Evolutionary conservation across 2,888 invertebrate genomes (phyloP), one percentile per base, ranked within the genome.

Genomic region (Sarcophaga rosellei): DNA sequence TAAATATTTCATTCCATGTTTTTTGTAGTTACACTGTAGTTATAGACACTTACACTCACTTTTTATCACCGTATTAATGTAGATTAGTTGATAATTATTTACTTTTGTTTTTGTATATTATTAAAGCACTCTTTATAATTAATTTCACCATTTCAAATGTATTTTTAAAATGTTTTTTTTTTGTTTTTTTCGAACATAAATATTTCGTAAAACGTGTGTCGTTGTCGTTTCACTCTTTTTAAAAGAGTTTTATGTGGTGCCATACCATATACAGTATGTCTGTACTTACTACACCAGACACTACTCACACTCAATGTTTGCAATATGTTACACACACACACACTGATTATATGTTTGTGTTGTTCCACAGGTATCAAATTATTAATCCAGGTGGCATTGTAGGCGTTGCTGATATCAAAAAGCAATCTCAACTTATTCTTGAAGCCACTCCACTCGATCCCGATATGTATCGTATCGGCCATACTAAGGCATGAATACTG

Each of bases 391-490:
- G 96, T 94, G 97, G 95, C 89, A 96, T 96, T 91, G 95, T 95
- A 92, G 96, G 96, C 93, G 94, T 95, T 92, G 91, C 94, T 89
- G 97, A 97, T 93, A 95, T 96, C 92, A 96, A 96, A 95, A 97
- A 98, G 94, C 95, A 96, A 92, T 97, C 97, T 88, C 95, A 95
- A 93, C 94, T 96, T 92, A 96, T 99, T 94, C 95, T 98, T 95
- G 96, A 97, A 80, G 94, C 95, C 87, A 96, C 97, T 89, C 96
- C 96, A 92, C 96, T 99, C 94, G 98, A 97, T 94, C 94, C 96
- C 90, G 98, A 99, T 94, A 96, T 97, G 92, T 99, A 97, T 95
- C 97, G 98, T 95, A 96, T 98, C 94, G 99, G 99, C 95, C 97
- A 97, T 94, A 99, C 99, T 94, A 99, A 99, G 97, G 99, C 99